Conservation (phyloP, 2,797 vertebrate species). For the Hozukius guyotensis region DNA sequence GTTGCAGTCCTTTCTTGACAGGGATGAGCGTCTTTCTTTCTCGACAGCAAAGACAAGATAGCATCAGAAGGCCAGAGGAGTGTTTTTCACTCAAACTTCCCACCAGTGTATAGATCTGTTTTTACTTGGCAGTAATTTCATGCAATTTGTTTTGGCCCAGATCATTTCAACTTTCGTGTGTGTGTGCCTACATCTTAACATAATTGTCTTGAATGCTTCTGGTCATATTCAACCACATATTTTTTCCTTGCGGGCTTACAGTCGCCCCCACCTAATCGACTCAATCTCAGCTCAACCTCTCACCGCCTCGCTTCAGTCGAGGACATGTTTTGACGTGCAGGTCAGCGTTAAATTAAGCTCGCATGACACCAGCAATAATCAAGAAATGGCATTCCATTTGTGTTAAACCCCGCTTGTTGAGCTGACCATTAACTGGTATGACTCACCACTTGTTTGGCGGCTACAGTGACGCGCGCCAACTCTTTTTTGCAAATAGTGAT, state of each 20-base stretch:
- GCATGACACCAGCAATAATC: slow-evolving; percentile 62
- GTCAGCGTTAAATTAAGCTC: slow-evolving; percentile 66
- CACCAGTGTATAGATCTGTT: slow-evolving; percentile 21
- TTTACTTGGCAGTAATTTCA: slow-evolving; percentile 24
- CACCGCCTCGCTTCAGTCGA: slow-evolving; percentile 38
- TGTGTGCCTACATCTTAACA: neutral
- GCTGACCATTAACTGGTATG: slow-evolving; percentile 68
- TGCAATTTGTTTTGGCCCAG: slow-evolving; percentile 28
- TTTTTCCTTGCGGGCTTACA: neutral
- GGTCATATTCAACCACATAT: slow-evolving; percentile 10
- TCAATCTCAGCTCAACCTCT: slow-evolving; percentile 46
- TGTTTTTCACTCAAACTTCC: slow-evolving; percentile 20
- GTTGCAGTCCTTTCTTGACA: slow-evolving; percentile 48
- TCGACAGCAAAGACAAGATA: slow-evolving; percentile 17
- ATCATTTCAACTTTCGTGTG: neutral
- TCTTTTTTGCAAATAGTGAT: slow-evolving; percentile 63
- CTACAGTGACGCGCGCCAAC: slow-evolving; percentile 44
- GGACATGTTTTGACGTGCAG: slow-evolving; percentile 69
- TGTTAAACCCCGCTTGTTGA: slow-evolving; percentile 65
- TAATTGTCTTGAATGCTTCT: slow-evolving; percentile 9
- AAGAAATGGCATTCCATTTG: slow-evolving; percentile 66
- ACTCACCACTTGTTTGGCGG: slow-evolving; percentile 69
- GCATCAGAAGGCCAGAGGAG: neutral
- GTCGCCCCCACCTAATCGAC: slow-evolving; percentile 49
- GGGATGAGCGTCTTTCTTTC: slow-evolving; percentile 35